Evolutionary conservation across 2,888 invertebrate genomes (phyloP), one percentile per base, ranked within the genome.

Genomic region (Agonopterix heracliana): DNA sequence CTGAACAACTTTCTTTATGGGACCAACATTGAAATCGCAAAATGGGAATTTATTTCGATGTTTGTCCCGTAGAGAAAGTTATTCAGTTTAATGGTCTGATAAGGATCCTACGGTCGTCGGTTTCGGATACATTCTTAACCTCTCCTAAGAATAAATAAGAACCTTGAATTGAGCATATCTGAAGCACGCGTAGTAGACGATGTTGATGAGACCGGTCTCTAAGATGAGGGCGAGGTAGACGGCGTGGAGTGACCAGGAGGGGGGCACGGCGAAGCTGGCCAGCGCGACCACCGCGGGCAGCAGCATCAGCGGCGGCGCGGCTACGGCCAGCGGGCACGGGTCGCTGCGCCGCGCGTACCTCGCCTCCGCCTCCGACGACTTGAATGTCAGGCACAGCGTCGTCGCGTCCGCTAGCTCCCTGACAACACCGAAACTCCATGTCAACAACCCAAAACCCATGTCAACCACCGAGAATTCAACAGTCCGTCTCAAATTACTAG

Each of bases 331-430:
- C 2, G 86, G 89, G 52, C 78, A 78, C 26, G 76, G 74, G 53
- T 82, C 82, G 11, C 56, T 64, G 13, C 87, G 78, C 10, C 74
- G 68, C 38, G 68, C 65, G 60, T 76, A 89, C 47, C 69, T 72
- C 38, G 59, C 67, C 59, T 89, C 89, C 41, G 76, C 74, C 9
- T 73, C 78, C 48, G 58, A 52, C 9, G 71, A 69, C 57, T 78
- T 81, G 71, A 87, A 89, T 53, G 78, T 81, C 61, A 83, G 70
- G 66, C 83, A 85, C 5, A 81, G 53, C 41, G 78, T 85, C 40
- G 83, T 87, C 40, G 77, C 82, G 46, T 86, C 80, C 44, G 80
- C 84, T 53, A 89, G 61, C 56, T 89, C 87, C 70, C 89, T 89
- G 64, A 56, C 54, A 54, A 40, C 52, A 46, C 13, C 14, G 56